Evolutionary conservation across 2,797 vertebrate genomes (phyloP).

Genomic region (Melopsittacus undulatus): DNA sequence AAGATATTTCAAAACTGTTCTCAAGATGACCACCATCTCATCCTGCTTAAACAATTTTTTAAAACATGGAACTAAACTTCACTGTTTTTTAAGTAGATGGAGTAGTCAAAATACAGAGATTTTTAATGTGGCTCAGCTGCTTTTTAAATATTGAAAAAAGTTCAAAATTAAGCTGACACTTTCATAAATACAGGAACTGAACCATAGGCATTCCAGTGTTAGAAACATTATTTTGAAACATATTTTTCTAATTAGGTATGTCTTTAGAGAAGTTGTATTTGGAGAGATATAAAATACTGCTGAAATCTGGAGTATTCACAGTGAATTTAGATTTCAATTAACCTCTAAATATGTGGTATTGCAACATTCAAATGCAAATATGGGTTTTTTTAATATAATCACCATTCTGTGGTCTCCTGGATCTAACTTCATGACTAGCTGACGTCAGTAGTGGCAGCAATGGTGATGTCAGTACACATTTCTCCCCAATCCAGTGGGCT

Average conservation of each 20-base stretch:
- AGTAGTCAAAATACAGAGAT: background rate
- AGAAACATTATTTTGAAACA: background rate
- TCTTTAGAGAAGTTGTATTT: background rate
- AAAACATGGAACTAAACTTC: background rate
- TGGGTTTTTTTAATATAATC: background rate
- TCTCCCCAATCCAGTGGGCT: rapidly evolving
- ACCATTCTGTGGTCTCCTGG: background rate
- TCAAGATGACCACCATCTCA: background rate
- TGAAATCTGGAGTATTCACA: background rate
- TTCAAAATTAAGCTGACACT: background rate
- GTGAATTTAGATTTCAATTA: background rate
- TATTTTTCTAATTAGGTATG: background rate
- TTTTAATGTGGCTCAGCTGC: background rate
- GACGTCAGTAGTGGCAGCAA: background rate
- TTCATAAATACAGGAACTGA: background rate
- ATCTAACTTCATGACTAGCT: background rate
- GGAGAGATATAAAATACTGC: background rate
- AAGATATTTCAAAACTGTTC: background rate
- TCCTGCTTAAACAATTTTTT: background rate
- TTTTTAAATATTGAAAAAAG: background rate
- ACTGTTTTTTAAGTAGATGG: background rate
- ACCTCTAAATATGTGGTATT: background rate
- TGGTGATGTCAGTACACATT: background rate
- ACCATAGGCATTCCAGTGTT: background rate
- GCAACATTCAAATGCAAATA: background rate